Conservation (phyloP, 1,140 invertebrate species). For the Caenorhabditis tropicalis region DNA sequence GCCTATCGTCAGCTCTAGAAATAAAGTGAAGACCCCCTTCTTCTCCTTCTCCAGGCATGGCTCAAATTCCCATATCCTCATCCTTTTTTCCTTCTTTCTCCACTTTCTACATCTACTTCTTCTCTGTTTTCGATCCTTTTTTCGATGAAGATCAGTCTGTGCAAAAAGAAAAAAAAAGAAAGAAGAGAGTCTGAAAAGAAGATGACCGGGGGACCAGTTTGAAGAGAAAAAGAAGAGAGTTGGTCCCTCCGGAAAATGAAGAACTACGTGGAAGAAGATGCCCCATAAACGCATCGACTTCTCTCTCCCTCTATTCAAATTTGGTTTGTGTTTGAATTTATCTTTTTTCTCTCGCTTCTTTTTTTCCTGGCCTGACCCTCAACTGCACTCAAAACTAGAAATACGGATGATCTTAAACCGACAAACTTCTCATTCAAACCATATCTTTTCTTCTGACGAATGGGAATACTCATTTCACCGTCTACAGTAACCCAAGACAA, state of each 20-base stretch:
- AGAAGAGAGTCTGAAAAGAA: slow-evolving; percentile 5
- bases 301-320: slow-evolving; percentile 43
- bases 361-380: slow-evolving; percentile 15
- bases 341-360: slow-evolving; percentile 45
- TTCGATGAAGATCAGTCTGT: slow-evolving; percentile 32
- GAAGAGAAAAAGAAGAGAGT: background rate
- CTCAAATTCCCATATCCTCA: slow-evolving; percentile 43
- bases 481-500: no score
- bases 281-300: slow-evolving; percentile 42
- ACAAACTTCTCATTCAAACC: background rate
- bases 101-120: background rate
- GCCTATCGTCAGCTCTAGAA: slow-evolving; percentile 32
- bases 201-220: background rate
- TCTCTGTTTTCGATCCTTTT: background rate
- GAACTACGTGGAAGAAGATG: slow-evolving; percentile 40
- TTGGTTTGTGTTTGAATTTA: slow-evolving; percentile 45
- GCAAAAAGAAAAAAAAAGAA: background rate
- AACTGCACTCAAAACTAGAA: slow-evolving; percentile 25
- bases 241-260: slow-evolving; percentile 44
- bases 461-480: no score
- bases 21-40: slow-evolving; percentile 24
- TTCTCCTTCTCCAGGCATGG: slow-evolving; percentile 2
- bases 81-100: slow-evolving; percentile 13
- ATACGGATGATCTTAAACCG: background rate
- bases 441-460: no score